Evolutionary conservation across 92 coral and sea anemone species (phyloP).

Genomic region (Epizoanthus stellaris): DNA sequence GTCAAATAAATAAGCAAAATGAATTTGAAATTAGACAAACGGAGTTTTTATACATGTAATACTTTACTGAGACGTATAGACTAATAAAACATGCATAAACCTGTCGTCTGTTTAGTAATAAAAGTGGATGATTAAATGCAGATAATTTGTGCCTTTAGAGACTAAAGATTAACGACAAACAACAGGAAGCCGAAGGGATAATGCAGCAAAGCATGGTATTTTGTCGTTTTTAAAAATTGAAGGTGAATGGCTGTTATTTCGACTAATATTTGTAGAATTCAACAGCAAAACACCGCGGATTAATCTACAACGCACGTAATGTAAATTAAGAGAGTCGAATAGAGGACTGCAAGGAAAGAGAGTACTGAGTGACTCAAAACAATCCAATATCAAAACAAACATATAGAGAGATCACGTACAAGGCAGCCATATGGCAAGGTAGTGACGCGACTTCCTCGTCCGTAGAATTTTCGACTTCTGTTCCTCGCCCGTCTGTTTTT

Average conservation of each 20-base stretch:
- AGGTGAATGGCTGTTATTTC: neutral
- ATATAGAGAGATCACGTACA: too few species aligned
- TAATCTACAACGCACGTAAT: too few species aligned
- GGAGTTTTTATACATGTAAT: too few species aligned
- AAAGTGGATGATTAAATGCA: neutral
- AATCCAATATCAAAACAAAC: too few species aligned
- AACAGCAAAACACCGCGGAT: too few species aligned
- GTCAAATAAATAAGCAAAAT: neutral
- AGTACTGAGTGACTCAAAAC: too few species aligned
- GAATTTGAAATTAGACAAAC: neutral
- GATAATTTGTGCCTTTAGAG: neutral
- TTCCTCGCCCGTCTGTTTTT: neutral
- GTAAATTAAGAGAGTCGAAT: too few species aligned
- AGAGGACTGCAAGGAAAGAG: too few species aligned
- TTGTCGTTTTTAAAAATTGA: neutral
- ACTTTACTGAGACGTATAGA: neutral
- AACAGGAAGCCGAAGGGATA: neutral
- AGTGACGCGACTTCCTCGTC: too few species aligned
- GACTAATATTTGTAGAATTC: too few species aligned
- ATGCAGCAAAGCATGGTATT: neutral
- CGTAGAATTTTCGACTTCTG: too few species aligned
- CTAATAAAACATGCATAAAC: neutral
- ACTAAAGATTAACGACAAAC: neutral
- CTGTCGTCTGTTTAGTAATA: slow-evolving; percentile 8
- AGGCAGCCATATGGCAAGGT: too few species aligned